These are phyloP conservation scores for Electrophaes corylata DNA, from an alignment of 2,888 invertebrate genomes.

Conservation along the genomic window DNA sequence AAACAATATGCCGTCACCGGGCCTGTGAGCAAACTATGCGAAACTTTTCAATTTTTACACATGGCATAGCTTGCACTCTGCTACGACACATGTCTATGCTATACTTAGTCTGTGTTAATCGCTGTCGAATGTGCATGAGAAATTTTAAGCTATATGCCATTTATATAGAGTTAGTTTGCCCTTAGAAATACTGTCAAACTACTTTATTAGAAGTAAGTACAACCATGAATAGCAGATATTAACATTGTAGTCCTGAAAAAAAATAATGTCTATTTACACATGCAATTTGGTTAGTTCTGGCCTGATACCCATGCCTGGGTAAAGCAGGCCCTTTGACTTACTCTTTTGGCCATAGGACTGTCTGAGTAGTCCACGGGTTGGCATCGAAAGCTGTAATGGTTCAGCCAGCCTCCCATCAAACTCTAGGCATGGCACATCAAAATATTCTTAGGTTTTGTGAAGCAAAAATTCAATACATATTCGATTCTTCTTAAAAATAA, in stretches of 20 bases:
- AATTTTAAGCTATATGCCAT: constrained; percentile 29
- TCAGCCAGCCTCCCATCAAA: constrained; percentile 95
- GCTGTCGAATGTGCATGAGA: constrained; percentile 36
- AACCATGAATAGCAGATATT: constrained; percentile 47
- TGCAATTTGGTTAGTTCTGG: constrained; percentile 67
- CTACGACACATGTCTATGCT: constrained; percentile 1
- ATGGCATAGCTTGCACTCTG: constrained; percentile 1
- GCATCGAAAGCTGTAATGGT: constrained; percentile 94
- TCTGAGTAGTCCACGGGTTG: constrained; percentile 95
- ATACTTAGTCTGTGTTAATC: constrained; percentile 18
- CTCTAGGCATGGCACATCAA: constrained; percentile 85
- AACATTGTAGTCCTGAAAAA: constrained; percentile 57
- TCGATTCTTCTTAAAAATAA: too few species aligned
- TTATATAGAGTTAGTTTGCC: constrained; percentile 35
- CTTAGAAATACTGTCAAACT: constrained; percentile 35
- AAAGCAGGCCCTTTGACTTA: constrained; percentile 83
- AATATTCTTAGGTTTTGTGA: constrained; percentile 48
- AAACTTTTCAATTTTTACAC: constrained; percentile 11
- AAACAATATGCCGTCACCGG: constrained; percentile 84
- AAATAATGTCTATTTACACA: constrained; percentile 71
- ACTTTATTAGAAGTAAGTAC: constrained; percentile 31
- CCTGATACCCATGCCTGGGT: constrained; percentile 48
- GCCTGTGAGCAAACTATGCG: constrained; percentile 53
- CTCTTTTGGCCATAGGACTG: constrained; percentile 91
- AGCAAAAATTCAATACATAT: constrained; percentile 3